phyloP scores from a whole-genome alignment of 2,113 vertebrate species.

The Scolopax mira region DNA sequence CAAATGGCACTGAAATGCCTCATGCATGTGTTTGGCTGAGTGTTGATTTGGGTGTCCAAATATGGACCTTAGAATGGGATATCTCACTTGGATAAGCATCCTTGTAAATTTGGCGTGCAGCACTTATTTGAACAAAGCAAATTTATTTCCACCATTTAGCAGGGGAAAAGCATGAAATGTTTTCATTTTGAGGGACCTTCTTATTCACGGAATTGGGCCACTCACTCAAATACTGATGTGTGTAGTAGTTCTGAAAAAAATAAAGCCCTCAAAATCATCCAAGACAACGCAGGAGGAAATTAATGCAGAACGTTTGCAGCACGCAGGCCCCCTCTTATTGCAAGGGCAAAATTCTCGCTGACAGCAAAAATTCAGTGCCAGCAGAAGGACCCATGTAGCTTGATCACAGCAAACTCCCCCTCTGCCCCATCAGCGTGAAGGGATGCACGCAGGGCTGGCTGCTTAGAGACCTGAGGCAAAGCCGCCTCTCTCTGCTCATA shows the following conservation, averaged over 20 bases:
- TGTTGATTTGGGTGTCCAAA: constrained; percentile 63
- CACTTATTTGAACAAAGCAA: constrained; percentile 52
- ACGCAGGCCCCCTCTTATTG: not conserved
- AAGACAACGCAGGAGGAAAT: not conserved
- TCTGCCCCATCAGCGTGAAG: not conserved
- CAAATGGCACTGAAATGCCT: constrained; percentile 64
- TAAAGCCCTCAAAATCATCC: not conserved
- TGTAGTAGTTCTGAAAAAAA: not conserved
- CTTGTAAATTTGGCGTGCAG: constrained; percentile 38
- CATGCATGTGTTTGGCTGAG: constrained; percentile 58
- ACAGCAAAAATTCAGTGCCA: not conserved
- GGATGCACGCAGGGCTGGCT: not conserved
- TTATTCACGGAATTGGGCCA: not conserved
- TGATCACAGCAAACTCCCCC: not conserved
- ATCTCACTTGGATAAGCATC: constrained; percentile 61
- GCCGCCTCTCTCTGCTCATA: not conserved
- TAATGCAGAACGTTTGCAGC: not conserved
- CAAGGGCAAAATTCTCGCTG: not conserved
- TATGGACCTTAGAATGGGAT: constrained; percentile 63
- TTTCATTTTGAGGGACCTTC: constrained; percentile 27
- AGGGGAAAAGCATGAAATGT: not conserved
- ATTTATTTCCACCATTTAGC: constrained; percentile 46
- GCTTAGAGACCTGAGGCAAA: not conserved
- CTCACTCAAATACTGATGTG: not conserved
- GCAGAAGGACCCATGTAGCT: not conserved